Evolutionary conservation across 1,140 invertebrate genomes (phyloP).

Genomic region (Drosophila ambigua): DNA sequence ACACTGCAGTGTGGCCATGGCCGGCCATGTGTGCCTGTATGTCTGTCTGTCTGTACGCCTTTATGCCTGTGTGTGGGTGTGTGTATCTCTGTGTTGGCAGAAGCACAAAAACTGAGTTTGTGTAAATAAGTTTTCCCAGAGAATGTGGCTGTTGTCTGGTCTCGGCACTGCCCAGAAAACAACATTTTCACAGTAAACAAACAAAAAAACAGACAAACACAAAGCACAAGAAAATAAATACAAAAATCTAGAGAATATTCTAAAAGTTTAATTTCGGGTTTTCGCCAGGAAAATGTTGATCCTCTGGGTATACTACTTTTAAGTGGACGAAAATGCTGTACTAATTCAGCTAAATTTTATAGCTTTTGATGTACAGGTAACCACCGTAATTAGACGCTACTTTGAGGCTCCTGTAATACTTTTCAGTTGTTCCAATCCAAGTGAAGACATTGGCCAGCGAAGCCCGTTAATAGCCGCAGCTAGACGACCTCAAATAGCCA

Average conservation of each 20-base stretch:
- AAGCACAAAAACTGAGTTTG: slow-evolving; percentile 39
- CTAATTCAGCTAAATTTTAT: neutral
- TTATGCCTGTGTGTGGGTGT: neutral
- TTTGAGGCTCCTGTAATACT: slow-evolving; percentile 20
- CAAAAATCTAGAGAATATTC: no score
- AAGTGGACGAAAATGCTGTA: no score
- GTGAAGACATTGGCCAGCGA: slow-evolving; percentile 50
- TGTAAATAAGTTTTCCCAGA: slow-evolving; percentile 45
- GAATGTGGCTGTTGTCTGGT: slow-evolving; percentile 22
- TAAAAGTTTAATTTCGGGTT: no score
- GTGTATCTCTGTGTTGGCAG: slow-evolving; percentile 4
- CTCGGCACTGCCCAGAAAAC: slow-evolving; percentile 32
- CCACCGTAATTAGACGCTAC: slow-evolving; percentile 27
- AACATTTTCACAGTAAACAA: slow-evolving; percentile 26
- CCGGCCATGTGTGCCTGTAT: neutral
- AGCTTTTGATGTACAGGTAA: slow-evolving; percentile 22
- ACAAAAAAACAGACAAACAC: neutral
- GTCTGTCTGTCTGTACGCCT: neutral
- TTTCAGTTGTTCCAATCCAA: slow-evolving; percentile 19
- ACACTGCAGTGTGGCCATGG: slow-evolving; percentile 3
- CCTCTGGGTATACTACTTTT: no score
- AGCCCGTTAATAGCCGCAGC: slow-evolving; percentile 56
- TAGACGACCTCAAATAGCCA: slow-evolving; percentile 46
- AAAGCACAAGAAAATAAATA: neutral
- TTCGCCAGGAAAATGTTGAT: no score